Evolutionary conservation across 2,113 vertebrate species (phyloP).

Genomic region (Poeciliopsis occidentalis): DNA sequence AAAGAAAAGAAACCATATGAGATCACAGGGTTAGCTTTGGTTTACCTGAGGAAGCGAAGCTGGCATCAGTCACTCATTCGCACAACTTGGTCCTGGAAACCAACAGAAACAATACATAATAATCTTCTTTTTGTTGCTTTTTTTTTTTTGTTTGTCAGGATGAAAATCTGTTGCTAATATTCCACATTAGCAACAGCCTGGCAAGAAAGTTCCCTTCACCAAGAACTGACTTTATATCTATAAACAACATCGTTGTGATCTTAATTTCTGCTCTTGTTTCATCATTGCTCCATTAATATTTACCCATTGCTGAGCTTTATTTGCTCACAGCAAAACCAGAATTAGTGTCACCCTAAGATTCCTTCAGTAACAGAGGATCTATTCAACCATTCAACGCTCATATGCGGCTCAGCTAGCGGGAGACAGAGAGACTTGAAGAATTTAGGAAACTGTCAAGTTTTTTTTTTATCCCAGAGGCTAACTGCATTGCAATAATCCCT

Average conservation of each 20-base stretch:
- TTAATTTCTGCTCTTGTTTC: not conserved
- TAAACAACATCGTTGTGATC: not conserved
- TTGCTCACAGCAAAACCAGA: slow-evolving; percentile 27
- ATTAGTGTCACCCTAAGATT: slow-evolving; percentile 47
- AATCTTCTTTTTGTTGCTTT: not conserved
- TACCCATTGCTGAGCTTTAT: slow-evolving; percentile 11
- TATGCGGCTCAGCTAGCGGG: not conserved
- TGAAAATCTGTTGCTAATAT: not conserved
- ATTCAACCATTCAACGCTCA: not conserved
- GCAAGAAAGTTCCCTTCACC: not conserved
- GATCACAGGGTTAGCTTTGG: not conserved
- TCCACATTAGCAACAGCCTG: not conserved
- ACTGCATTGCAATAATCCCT: slow-evolving; percentile 72
- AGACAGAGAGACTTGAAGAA: not conserved
- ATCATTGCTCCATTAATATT: not conserved
- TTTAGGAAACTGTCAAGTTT: slow-evolving; percentile 8
- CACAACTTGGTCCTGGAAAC: slow-evolving; percentile 62
- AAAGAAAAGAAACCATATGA: no score
- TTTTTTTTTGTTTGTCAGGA: not conserved
- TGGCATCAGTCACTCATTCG: slow-evolving; percentile 82
- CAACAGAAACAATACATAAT: not conserved
- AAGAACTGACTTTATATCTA: not conserved
- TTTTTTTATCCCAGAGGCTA: slow-evolving; percentile 40
- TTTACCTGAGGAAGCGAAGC: slow-evolving; percentile 75
- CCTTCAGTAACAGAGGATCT: slow-evolving; percentile 31